A percentile compares a stretch with the other conserved stretches of the same genome.
These are phyloP conservation scores for Erethizon dorsatum DNA, from an alignment of 2,797 vertebrate genomes.

Conservation along the genomic window DNA sequence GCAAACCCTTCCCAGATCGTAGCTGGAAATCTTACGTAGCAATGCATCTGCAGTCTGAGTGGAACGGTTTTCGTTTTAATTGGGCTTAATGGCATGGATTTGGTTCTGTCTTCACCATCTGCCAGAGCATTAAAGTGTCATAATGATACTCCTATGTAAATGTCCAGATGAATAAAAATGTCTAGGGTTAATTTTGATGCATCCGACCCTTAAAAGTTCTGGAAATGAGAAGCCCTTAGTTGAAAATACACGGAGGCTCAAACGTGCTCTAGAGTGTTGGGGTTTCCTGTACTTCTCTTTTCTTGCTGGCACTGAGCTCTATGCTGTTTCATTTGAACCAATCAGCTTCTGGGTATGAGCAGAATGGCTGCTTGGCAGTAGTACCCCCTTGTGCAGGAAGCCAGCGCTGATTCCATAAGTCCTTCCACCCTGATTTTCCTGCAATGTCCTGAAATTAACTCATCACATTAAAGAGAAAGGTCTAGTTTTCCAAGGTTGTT, in stretches of 20 bases:
- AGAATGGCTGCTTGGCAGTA: background rate
- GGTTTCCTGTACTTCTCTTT: background rate
- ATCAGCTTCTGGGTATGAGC: background rate
- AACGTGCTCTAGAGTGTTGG: background rate
- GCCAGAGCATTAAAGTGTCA: background rate
- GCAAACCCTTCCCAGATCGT: background rate
- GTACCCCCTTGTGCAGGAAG: background rate
- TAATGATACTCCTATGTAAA: background rate
- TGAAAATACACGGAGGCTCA: background rate
- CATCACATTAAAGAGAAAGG: background rate
- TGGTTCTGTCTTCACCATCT: background rate
- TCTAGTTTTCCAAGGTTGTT: background rate
- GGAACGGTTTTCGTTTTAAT: background rate
- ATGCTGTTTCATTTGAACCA: background rate
- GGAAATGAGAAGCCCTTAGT: background rate
- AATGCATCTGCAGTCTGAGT: background rate
- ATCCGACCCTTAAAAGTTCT: background rate
- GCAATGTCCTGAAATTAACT: background rate
- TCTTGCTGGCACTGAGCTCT: background rate
- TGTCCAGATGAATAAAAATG: constrained; percentile 6
- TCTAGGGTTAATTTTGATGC: background rate
- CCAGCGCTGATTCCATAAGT: background rate
- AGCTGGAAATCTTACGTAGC: background rate
- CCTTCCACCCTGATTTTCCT: background rate
- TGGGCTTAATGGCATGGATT: background rate